Base-by-base conservation (phyloP, 2,888 invertebrate genomes). In the Junonia oenone region DNA sequence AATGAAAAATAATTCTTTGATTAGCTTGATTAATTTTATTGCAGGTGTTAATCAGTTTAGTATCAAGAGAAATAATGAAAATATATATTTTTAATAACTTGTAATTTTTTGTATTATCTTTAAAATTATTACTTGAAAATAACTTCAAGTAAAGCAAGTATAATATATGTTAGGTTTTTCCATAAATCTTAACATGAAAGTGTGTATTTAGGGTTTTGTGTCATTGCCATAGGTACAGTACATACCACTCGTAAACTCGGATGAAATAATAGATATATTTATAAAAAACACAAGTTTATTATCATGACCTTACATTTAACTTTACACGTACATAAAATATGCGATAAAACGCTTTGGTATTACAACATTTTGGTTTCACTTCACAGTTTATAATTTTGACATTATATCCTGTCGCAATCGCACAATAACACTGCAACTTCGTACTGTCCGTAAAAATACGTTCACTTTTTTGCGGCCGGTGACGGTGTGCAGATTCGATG, bases 241-340 rank as follows among this genome's bases (percentile, higher is more conserved):
- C 22, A 40, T 52, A 45, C 47, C 48, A 49, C 45, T 38, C n/a
- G n/a, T 29, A 27, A 3, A 5, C 22, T 22, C n/a, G 50, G 26
- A 45, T 33, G 33, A 60, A 62, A 61, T 31, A 58, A 58, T 55
- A 56, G 40, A 58, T 35, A 49, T 27, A 47, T 22, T 52, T 46
- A 37, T 54, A 37, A 37, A 64, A 57, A 63, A 51, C 61, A 67
- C 66, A 64, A 47, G 52, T 68, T 67, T 68, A 68, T 69, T 68
- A 57, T 56, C 45, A 59, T 58, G 40, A 51, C 33, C 51, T 59
- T 60, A 61, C 14, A 50, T 54, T 60, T 59, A 63, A 51, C 54
- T 59, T 54, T 57, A 58, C 63, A 60, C 58, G 15, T 62, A 58
- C 40, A 55, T 62, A 51, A 55, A 17, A 40, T 40, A 40, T 40